Base-by-base conservation (phyloP, 2,797 vertebrate genomes). In the Gobionotothen gibberifrons region DNA sequence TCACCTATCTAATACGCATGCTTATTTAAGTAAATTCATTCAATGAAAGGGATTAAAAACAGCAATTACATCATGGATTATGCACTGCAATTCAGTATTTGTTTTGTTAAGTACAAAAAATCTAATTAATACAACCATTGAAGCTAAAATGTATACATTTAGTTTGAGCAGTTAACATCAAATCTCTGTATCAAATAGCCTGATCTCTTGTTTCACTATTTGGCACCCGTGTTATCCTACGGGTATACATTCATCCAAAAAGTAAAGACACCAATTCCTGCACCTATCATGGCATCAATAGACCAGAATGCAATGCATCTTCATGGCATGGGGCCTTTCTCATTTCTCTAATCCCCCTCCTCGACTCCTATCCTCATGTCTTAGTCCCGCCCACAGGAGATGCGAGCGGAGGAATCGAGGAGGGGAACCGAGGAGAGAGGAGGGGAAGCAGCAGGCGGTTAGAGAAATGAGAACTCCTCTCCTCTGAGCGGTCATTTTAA, bases 241-340 rank as follows among this genome's bases (percentile, higher is more conserved):
- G 10, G 54, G 22, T 22, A 26, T 19, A 13, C 36, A 70, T 60
- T 22, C 47, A 44, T 29, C 21, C 13, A 5, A 32, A 17, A 55
- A 47, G 11, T 7, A 39, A 0, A 36, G 1, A 19, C 15, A 8
- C 14, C 1, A 49, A 21, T 26, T 43, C 43, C 13, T 58, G 39
- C 9, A 5, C n/a, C 21, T 9, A 4, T 36, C 39, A 0, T 59
- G 29, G 5, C 54, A 22, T 57, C 12, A 12, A 1, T 19, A 57
- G 52, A 64, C 5, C 16, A 72, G 5, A 48, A 48, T 63, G 16
- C 12, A 56, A 29, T 64, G 52, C 12, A 12, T 7, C 51, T 63
- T 21, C 21, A 29, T 40, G 10, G 14, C 17, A 9, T 39, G 21
- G 26, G 26, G 26, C 4, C 26, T 26, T 26, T 26, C 26, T 26